Conservation (phyloP, 2,797 vertebrate species). For the Staurois parvus region DNA sequence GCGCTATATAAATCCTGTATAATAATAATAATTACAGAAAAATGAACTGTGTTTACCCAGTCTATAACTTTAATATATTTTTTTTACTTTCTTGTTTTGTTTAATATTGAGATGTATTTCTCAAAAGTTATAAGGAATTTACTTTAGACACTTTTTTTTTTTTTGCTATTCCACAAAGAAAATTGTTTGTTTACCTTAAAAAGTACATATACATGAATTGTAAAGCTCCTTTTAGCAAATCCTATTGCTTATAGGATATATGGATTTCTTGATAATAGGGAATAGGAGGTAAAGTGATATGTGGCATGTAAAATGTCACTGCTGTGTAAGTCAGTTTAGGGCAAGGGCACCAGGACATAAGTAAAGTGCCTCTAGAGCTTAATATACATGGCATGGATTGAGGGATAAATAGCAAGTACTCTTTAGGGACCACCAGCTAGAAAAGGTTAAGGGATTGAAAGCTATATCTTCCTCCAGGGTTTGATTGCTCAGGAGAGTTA, state of each 20-base stretch:
- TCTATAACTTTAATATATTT: too few relatives aligned
- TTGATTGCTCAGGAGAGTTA: conserved; percentile 54
- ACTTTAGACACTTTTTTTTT: too few relatives aligned
- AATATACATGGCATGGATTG: conserved; percentile 42
- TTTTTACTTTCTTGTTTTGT: too few relatives aligned
- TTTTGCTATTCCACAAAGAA: too few relatives aligned
- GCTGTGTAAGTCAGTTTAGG: conserved; percentile 38
- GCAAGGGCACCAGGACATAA: conserved; percentile 45
- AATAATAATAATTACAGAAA: too few relatives aligned
- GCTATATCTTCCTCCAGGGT: conserved; percentile 55
- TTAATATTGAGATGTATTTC: too few relatives aligned
- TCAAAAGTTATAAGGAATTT: too few relatives aligned
- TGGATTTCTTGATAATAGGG: neutral
- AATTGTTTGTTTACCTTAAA: neutral
- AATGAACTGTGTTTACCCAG: too few relatives aligned
- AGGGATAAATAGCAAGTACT: conserved; percentile 55
- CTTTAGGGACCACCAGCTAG: conserved; percentile 56
- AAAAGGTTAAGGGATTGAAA: conserved; percentile 55
- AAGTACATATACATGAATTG: neutral
- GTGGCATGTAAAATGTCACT: neutral
- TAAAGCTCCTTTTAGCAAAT: neutral
- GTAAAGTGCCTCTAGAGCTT: conserved; percentile 46
- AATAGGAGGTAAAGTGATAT: neutral
- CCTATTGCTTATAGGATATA: too few relatives aligned
- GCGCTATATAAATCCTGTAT: too few relatives aligned